phyloP scores from a whole-genome alignment of 1,140 invertebrate species.

The Bombus turneri region DNA sequence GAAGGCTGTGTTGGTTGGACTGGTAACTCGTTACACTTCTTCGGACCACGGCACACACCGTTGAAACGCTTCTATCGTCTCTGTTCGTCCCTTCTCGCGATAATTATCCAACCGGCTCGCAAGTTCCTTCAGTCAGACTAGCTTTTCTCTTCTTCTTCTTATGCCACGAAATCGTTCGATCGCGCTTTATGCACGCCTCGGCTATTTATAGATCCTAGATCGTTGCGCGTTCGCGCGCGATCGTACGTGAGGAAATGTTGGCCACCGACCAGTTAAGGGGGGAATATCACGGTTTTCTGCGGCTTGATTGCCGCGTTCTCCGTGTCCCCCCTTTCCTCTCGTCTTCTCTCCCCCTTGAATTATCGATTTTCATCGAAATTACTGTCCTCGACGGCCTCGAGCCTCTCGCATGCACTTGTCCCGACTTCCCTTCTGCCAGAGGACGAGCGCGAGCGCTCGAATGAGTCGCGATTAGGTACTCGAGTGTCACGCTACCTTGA shows the following conservation, averaged over 20 bases:
- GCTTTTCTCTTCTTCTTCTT: conserved; percentile 39
- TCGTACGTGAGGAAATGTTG: conserved; percentile 43
- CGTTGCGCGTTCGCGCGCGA: conserved; percentile 26
- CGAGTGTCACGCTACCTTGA: conserved; percentile 10
- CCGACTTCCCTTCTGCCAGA: neutral
- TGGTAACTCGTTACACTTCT: conserved; percentile 60
- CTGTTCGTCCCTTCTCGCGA: conserved; percentile 3
- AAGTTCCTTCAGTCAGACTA: conserved; percentile 31
- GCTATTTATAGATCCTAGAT: conserved; percentile 71
- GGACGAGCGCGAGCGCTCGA: neutral
- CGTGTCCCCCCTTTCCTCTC: conserved; percentile 3
- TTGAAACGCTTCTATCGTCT: conserved; percentile 45
- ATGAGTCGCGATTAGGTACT: conserved; percentile 33
- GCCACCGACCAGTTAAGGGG: conserved; percentile 19
- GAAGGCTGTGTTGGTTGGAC: conserved; percentile 15
- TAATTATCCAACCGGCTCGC: conserved; percentile 6
- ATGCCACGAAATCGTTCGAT: conserved; percentile 41
- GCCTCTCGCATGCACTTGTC: conserved; percentile 11
- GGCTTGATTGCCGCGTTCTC: conserved; percentile 38
- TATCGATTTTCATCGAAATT: conserved; percentile 45
- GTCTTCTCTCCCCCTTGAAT: conserved; percentile 3
- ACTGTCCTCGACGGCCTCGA: conserved; percentile 36
- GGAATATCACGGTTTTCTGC: conserved; percentile 53
- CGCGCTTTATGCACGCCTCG: neutral
- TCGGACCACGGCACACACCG: conserved; percentile 33